Conservation (phyloP, 2,888 invertebrate species). For the Aphidius colemani region DNA sequence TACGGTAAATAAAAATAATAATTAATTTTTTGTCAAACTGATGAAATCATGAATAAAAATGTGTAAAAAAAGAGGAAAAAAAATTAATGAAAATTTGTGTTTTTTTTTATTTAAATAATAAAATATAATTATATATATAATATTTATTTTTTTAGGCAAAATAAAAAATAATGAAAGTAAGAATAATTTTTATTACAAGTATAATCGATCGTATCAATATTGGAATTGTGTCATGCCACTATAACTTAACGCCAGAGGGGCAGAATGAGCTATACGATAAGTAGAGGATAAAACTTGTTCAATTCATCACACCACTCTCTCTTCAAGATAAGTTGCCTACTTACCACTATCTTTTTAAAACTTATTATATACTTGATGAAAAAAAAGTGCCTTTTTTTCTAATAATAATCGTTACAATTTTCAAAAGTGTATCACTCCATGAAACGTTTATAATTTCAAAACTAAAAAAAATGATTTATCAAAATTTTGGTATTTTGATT, state of each 20-base stretch:
- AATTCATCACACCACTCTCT: constrained; percentile 31
- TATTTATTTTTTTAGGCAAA: not conserved
- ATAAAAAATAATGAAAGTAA: not conserved
- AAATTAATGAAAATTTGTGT: not conserved
- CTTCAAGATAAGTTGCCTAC: constrained; percentile 31
- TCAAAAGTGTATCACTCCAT: constrained; percentile 9
- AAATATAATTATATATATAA: too few species aligned
- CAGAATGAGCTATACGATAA: constrained; percentile 30
- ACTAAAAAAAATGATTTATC: not conserved
- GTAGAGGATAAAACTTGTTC: constrained; percentile 33
- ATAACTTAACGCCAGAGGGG: not conserved
- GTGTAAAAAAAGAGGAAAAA: not conserved
- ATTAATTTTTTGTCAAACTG: too few species aligned
- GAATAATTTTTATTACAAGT: not conserved
- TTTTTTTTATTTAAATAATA: not conserved
- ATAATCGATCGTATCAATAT: constrained; percentile 16
- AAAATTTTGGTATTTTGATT: not conserved
- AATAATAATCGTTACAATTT: constrained; percentile 23
- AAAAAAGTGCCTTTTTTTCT: constrained; percentile 11
- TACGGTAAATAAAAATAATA: too few species aligned
- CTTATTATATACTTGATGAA: constrained; percentile 28
- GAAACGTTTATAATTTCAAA: constrained; percentile 17
- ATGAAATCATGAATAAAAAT: not conserved
- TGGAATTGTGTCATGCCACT: constrained; percentile 1
- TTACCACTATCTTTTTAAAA: constrained; percentile 32